phyloP scores from a whole-genome alignment of 2,888 invertebrate species.

The Odiellus spinosus region DNA sequence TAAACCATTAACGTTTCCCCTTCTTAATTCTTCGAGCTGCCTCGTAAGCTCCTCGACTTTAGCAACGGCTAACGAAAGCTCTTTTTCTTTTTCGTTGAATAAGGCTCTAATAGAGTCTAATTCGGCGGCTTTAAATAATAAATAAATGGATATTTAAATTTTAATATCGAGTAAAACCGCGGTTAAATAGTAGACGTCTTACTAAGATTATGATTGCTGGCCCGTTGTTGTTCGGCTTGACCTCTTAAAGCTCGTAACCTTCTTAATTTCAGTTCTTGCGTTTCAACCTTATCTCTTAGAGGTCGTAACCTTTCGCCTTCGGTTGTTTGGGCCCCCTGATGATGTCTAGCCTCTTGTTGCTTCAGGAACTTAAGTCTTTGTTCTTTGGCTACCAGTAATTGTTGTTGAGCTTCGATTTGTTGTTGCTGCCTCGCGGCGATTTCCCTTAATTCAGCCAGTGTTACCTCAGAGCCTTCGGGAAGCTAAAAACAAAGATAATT shows the following conservation, averaged over 20 bases:
- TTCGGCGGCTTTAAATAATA: slow-evolving; percentile 50
- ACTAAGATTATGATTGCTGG: slow-evolving; percentile 38
- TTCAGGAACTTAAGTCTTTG: slow-evolving; percentile 82
- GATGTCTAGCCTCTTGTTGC: slow-evolving; percentile 63
- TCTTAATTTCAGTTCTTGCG: slow-evolving; percentile 83
- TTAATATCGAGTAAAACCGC: too few species aligned
- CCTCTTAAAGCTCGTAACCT: slow-evolving; percentile 79
- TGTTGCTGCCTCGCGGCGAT: slow-evolving; percentile 96
- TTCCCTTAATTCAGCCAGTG: slow-evolving; percentile 65
- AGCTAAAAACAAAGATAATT: slow-evolving; percentile 8
- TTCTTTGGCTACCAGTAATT: slow-evolving; percentile 74
- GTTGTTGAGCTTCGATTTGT: slow-evolving; percentile 88
- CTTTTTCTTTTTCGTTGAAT: slow-evolving; percentile 96
- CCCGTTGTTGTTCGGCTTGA: slow-evolving; percentile 82
- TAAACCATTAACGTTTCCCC: slow-evolving; percentile 33
- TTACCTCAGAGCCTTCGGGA: slow-evolving; percentile 15
- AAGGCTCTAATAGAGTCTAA: slow-evolving; percentile 87
- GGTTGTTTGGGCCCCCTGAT: slow-evolving; percentile 39
- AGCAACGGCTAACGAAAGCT: slow-evolving; percentile 84
- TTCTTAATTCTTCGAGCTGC: slow-evolving; percentile 74
- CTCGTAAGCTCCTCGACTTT: slow-evolving; percentile 91
- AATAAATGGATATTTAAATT: too few species aligned
- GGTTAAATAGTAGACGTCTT: not conserved
- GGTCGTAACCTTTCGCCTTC: slow-evolving; percentile 75
- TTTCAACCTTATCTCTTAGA: slow-evolving; percentile 78